Base-by-base conservation (phyloP, 2,113 vertebrate genomes). In the Platysternon megacephalum region DNA sequence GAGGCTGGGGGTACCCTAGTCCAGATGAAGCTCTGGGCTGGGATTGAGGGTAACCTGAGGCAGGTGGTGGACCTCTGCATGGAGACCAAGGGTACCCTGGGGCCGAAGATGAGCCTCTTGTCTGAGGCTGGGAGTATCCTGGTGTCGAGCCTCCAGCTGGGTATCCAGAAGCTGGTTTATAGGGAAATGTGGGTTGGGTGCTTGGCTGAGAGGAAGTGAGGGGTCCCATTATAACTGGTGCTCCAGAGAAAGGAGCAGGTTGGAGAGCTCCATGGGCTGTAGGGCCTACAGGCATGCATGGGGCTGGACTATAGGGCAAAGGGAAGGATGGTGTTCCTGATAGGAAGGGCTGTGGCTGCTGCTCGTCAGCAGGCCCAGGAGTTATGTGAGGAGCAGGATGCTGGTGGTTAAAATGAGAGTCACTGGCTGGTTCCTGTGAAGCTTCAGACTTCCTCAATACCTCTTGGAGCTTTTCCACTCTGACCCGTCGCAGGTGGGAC, bases 401-500 rank as follows among this genome's bases (percentile, higher is more conserved):
- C 90, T 76, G 95, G 49, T 93, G 97, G 53, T 96, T 96, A 32
- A 92, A 96, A 2, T 95, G 95, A 21, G 93, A 90, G 3, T 91
- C 95, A 1, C 84, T 79, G 2, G 61, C 6, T 0, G 90, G 87
- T 13, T 98, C 97, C 84, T 39, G 96, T 8, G 93, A 35, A 1
- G 55, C 84, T 22, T 87, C 93, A 0, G 82, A 93, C 82, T 87
- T 98, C 97, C 95, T 95, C 87, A 99, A 85, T 7, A 99, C 92
- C 35, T 99, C 99, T 96, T 99, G 99, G n/a, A 99, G 98, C 94
- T 99, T 99, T 85, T 99, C 99, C 5, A 99, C 98, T 2, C 98
- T 98, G 3, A 99, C 99, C 1, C 99, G 98, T 86, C 99, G 98
- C 89, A 98, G 97, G 94, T 99, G 99, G 56, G 99, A 99, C 17